A percentile compares a stretch with the other conserved stretches of the same genome.
Evolutionary conservation across 2,888 invertebrate genomes (phyloP).

Genomic region (Pristionchus japonicus): DNA sequence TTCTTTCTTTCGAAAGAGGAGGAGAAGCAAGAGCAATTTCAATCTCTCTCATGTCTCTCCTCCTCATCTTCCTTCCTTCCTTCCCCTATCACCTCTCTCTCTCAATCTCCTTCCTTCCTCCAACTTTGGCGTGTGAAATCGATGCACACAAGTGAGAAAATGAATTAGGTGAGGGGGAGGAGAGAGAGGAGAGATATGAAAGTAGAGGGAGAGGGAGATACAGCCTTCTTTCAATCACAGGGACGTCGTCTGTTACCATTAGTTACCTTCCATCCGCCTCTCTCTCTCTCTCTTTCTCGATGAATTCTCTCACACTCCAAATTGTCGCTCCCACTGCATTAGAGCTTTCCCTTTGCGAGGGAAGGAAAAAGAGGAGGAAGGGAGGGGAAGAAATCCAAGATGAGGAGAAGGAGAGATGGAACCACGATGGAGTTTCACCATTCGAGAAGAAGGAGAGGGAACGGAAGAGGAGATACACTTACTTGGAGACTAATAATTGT

Average conservation of each 20-base stretch:
- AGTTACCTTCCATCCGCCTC: neutral
- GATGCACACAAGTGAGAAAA: neutral
- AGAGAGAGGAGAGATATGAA: neutral
- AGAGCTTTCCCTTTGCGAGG: neutral
- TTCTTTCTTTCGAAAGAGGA: neutral
- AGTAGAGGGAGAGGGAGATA: conserved; percentile 9
- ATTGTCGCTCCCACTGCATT: conserved; percentile 17
- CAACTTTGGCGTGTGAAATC: neutral
- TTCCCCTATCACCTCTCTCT: neutral
- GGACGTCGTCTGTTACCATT: conserved; percentile 1
- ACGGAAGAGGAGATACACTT: no score
- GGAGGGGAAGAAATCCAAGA: conserved; percentile 82
- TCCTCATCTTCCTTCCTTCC: conserved; percentile 4
- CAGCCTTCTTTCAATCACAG: neutral
- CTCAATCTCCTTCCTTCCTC: neutral
- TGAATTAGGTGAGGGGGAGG: neutral
- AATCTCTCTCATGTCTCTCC: neutral
- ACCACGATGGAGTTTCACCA: neutral
- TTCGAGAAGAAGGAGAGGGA: neutral
- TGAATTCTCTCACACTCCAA: conserved; percentile 11
- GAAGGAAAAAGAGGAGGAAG: conserved; percentile 93
- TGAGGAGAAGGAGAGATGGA: neutral
- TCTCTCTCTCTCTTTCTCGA: no score
- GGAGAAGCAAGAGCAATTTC: neutral
- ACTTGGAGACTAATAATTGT: no score